Conservation (phyloP, 2,113 vertebrate genomes). For the Thamnaconus septentrionalis region DNA sequence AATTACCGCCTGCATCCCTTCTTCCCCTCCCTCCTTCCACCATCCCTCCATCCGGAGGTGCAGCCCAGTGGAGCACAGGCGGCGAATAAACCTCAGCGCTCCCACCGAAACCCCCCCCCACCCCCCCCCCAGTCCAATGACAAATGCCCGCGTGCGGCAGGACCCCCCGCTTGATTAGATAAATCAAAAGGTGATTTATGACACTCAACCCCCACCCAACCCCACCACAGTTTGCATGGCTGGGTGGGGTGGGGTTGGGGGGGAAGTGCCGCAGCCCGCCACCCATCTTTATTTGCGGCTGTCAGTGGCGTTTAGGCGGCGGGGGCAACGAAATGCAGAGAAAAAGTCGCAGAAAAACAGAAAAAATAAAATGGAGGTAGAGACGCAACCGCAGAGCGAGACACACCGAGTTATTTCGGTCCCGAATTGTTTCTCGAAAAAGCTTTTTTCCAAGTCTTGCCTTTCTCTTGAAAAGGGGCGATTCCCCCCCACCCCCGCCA, state of each 20-base stretch:
- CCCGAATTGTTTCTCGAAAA: constrained; percentile 53
- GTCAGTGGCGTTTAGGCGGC: constrained; percentile 73
- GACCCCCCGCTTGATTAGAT: constrained; percentile 83
- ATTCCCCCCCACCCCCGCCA: too few relatives aligned
- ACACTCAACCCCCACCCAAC: constrained; percentile 66
- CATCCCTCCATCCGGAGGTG: constrained; percentile 51
- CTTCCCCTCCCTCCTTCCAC: constrained; percentile 28
- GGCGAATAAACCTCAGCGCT: constrained; percentile 65
- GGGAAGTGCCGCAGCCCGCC: constrained; percentile 60
- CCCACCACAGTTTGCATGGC: constrained; percentile 69
- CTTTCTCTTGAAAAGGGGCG: constrained; percentile 7
- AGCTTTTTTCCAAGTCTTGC: constrained; percentile 31
- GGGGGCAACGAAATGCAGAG: constrained; percentile 6
- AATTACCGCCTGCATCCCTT: constrained; percentile 65
- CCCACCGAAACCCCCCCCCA: constrained; percentile 48
- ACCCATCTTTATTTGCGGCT: constrained; percentile 84
- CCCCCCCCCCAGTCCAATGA: constrained; percentile 61
- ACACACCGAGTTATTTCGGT: constrained; percentile 58
- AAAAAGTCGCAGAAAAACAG: background rate
- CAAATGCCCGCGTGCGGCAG: constrained; percentile 79
- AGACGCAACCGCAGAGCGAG: constrained; percentile 28
- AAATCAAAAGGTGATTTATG: constrained; percentile 87
- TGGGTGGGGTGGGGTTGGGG: constrained; percentile 58
- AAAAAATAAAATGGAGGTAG: constrained; percentile 13
- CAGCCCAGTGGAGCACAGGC: constrained; percentile 67